phyloP scores from a whole-genome alignment of 1,140 invertebrate species.

The Cryptotermes secundus region DNA sequence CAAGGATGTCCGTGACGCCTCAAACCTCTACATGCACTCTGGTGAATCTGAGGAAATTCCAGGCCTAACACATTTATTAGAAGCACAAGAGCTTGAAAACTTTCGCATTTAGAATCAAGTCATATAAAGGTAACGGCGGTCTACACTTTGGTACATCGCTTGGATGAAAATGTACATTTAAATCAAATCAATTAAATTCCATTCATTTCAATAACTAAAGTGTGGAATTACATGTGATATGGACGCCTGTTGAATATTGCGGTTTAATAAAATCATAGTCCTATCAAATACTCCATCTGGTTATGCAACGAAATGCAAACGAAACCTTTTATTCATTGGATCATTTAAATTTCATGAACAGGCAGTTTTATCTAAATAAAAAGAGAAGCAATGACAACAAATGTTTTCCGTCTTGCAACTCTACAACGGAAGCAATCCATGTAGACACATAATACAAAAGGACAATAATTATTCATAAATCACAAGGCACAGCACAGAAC shows the following conservation, averaged over 20 bases:
- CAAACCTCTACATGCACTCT: too few relatives aligned
- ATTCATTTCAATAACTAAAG: background rate
- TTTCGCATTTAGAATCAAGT: too few relatives aligned
- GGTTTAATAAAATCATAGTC: background rate
- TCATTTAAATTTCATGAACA: background rate
- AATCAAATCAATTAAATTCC: too few relatives aligned
- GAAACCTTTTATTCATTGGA: background rate
- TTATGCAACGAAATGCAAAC: background rate
- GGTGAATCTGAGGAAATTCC: too few relatives aligned
- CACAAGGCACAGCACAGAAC: background rate
- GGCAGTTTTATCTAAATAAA: background rate
- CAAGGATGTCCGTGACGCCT: too few relatives aligned
- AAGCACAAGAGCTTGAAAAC: too few relatives aligned
- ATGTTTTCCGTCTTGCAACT: background rate
- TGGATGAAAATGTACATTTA: too few relatives aligned
- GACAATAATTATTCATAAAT: constrained; percentile 20
- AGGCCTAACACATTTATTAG: too few relatives aligned
- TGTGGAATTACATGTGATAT: background rate
- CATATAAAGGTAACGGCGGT: too few relatives aligned
- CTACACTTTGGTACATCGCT: too few relatives aligned
- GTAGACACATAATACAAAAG: background rate
- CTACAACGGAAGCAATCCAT: constrained; percentile 15
- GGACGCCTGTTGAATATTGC: too few relatives aligned
- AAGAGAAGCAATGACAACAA: background rate
- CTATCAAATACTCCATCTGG: background rate